Base-by-base conservation (phyloP, 1,140 invertebrate species). In the Zaprionus lachaisei region DNA sequence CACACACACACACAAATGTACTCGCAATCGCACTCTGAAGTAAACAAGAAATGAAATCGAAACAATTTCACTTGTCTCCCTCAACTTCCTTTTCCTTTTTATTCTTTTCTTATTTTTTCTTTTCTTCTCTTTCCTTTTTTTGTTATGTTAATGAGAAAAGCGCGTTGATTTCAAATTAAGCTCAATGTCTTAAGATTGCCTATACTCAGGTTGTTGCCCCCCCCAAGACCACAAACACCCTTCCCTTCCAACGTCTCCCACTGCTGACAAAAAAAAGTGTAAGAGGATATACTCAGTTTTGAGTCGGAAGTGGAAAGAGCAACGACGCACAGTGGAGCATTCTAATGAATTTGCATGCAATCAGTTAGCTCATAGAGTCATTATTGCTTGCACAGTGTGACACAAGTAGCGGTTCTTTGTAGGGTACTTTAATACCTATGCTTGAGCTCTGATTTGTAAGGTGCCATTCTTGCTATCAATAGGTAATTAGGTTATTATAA, bases 141-240 rank as follows among this genome's bases (percentile, higher is more conserved):
- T 89, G 60, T 73, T 68, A 79, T 84, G 84, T 77, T 87, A 87
- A 89, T 89, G 58, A 71, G 24, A 58, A 37, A 31, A 68, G 38
- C 66, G 56, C 57, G 17, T 73, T 55, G 57, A 41, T 37, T 51
- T 24, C 44, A 22, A 61, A 61, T 55, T 72, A n/a, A 12, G 41
- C 14, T 12, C 61, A 70, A 72, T 72, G 61, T 22, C n/a, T 14
- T 34, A 44, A 65, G 38, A 60, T 65, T 44, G 54, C n/a, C 38
- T 14, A 24, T 74, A 34, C 71, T 65, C 47, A 49, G 47, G 47
- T 20, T 15, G 11, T 6, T 12, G 47, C 9, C 41, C 0, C 0
- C 5, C 20, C 47, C 20, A 14, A 26, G 3, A 15, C 5, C 20
- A 14, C 5, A 11, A 34, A 11, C 31, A 34, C 31, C 31, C 9